Percentiles rank a stretch among this genome's conserved stretches.
phyloP scores from a whole-genome alignment of 1,140 invertebrate genomes.

The Chironomus striatipennis region DNA sequence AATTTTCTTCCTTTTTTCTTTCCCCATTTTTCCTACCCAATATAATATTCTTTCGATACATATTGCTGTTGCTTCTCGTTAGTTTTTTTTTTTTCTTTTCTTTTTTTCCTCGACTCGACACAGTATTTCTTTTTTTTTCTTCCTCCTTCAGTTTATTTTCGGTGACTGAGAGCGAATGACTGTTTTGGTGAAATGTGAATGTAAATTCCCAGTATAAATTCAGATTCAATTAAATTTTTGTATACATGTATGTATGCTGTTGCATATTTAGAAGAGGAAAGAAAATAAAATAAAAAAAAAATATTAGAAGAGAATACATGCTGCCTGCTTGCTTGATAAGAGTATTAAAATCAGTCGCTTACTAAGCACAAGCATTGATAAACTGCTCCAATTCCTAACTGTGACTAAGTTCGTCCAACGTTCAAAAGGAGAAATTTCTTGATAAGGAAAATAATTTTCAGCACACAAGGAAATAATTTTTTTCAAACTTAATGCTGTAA shows the following conservation, averaged over 20 bases:
- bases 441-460: neutral
- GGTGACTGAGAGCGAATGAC: conserved; percentile 5
- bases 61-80: neutral
- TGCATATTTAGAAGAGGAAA: neutral
- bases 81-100: neutral
- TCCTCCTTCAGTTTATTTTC: conserved; percentile 20
- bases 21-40: neutral
- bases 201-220: neutral
- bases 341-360: neutral
- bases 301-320: no score
- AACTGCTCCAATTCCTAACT: neutral
- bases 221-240: neutral
- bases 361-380: neutral
- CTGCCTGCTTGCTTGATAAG: conserved; percentile 12
- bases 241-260: neutral
- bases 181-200: neutral
- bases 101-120: neutral
- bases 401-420: no score
- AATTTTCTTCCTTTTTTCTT: neutral
- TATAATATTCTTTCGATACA: neutral
- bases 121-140: neutral
- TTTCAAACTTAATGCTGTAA: neutral
- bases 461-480: neutral
- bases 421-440: neutral
- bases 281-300: neutral